These are phyloP conservation scores for Scaptomyza polygonia DNA, from an alignment of 2,888 invertebrate species.

Conservation along the genomic window DNA sequence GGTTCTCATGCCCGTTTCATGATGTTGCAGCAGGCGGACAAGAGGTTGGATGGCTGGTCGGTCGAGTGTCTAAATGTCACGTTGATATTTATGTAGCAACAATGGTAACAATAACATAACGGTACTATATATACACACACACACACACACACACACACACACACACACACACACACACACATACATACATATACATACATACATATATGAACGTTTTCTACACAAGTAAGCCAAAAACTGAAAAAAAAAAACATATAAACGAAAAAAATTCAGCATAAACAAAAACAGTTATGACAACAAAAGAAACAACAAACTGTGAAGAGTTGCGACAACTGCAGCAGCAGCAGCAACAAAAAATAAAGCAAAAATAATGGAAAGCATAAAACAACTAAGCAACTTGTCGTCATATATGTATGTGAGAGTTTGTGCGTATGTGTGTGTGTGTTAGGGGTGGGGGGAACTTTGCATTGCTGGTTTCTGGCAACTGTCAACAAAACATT, in stretches of 20 bases:
- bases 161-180: background rate
- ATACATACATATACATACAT: too few relatives aligned
- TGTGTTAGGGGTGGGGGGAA: background rate
- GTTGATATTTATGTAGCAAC: slow-evolving; percentile 61
- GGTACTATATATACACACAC: slow-evolving; percentile 8
- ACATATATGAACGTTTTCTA: too few relatives aligned
- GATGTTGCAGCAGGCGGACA: slow-evolving; percentile 30
- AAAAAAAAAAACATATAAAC: slow-evolving; percentile 1
- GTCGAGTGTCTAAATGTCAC: slow-evolving; percentile 67
- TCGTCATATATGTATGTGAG: slow-evolving; percentile 12
- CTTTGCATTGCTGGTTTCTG: slow-evolving; percentile 4
- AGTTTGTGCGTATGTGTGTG: slow-evolving; percentile 2
- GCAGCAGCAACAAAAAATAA: slow-evolving; percentile 29
- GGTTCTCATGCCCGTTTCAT: slow-evolving; percentile 34
- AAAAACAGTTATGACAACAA: slow-evolving; percentile 74
- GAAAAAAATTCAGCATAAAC: slow-evolving; percentile 51
- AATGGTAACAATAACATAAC: slow-evolving; percentile 48
- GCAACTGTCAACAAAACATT: slow-evolving; percentile 68
- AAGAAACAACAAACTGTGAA: slow-evolving; percentile 60
- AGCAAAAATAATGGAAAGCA: slow-evolving; percentile 8
- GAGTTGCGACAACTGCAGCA: slow-evolving; percentile 55
- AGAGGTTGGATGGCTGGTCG: background rate
- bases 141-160: background rate
- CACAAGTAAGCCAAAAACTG: background rate
- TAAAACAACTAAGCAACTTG: slow-evolving; percentile 11